A percentile compares a stretch with the other conserved stretches of the same genome.
These are phyloP conservation scores for Platycheirus albimanus DNA, from an alignment of 2,888 invertebrate genomes.

Conservation along the genomic window DNA sequence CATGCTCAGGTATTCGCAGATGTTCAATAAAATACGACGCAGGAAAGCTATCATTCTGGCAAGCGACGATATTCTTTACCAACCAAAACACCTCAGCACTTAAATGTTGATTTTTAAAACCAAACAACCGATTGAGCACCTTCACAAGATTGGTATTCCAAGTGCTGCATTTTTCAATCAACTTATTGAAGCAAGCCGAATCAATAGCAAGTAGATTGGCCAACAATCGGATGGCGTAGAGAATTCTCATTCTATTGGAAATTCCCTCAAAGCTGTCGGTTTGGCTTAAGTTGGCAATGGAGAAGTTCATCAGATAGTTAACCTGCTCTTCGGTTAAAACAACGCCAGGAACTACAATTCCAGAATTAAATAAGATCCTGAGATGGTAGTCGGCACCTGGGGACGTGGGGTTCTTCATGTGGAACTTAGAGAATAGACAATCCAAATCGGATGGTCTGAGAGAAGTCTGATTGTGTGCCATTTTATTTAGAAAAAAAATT, in stretches of 20 bases:
- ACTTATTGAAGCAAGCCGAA: slow-evolving; percentile 42
- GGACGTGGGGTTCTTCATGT: slow-evolving; percentile 76
- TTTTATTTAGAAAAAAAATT: not conserved
- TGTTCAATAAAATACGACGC: slow-evolving; percentile 51
- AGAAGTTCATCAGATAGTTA: slow-evolving; percentile 74
- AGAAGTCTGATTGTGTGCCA: not conserved
- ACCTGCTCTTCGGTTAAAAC: slow-evolving; percentile 62
- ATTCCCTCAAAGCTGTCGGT: slow-evolving; percentile 60
- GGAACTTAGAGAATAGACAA: slow-evolving; percentile 75
- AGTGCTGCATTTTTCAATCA: slow-evolving; percentile 65
- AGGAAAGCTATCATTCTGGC: slow-evolving; percentile 43
- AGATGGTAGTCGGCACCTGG: slow-evolving; percentile 77
- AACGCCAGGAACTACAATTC: slow-evolving; percentile 58
- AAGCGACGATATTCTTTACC: slow-evolving; percentile 75
- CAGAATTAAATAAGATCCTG: slow-evolving; percentile 77
- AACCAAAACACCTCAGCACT: slow-evolving; percentile 77
- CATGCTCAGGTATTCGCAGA: slow-evolving; percentile 36
- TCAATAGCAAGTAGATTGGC: slow-evolving; percentile 76
- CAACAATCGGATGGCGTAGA: slow-evolving; percentile 77
- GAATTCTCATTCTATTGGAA: slow-evolving; percentile 70
- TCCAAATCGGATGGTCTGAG: slow-evolving; percentile 75
- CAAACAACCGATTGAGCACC: slow-evolving; percentile 78
- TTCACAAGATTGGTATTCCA: slow-evolving; percentile 75
- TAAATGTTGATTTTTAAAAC: slow-evolving; percentile 67
- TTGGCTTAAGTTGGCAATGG: slow-evolving; percentile 71